Base-by-base conservation (phyloP, 2,113 vertebrate genomes). In the Sclerurus mexicanus region DNA sequence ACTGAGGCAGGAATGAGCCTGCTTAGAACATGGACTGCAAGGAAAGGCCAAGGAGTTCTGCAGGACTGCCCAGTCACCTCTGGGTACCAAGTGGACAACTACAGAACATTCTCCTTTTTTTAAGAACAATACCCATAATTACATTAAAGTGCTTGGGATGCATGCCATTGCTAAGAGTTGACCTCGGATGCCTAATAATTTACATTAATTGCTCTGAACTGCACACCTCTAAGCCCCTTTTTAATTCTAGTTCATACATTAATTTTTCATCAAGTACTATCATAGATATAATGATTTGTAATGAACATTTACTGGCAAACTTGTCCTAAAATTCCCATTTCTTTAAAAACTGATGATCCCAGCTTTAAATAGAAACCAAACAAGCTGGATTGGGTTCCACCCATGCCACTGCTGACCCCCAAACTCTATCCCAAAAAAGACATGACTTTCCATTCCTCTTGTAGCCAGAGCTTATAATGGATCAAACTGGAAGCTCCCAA, bases 21-120 rank as follows among this genome's bases (percentile, higher is more conserved):
- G 39, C 31, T 74, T 10, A 46, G 21, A 59, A 37, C 7, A 37
- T 23, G 0, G 3, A 28, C n/a, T 59, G 28, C 50, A 71, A 58
- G 44, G 46, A 23, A 80, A 62, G n/a, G 23, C 64, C 64, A 85
- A n/a, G 31, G 27, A 55, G 14, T 24, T 63, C 69, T 82, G 78
- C 78, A 82, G 56, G 0, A 0, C 42, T 7, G 2, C 14, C 20
- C 69, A 52, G 59, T 1, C 3, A 5, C n/a, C 40, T 56, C 68
- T 2, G 4, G 5, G 23, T 15, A 69, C n/a, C 60, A 82, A 74
- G 58, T 0, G 6, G 44, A 50, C 24, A 73, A 73, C 31, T 17
- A 33, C 27, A 73, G 20, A 59, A 59, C 14, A 30, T 25, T 49
- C 23, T 49, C 14, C 27, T 20, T 3, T 39, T 39, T 58, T 33